phyloP scores from a whole-genome alignment of 2,113 vertebrate species.

The Brevimyrus niger region DNA sequence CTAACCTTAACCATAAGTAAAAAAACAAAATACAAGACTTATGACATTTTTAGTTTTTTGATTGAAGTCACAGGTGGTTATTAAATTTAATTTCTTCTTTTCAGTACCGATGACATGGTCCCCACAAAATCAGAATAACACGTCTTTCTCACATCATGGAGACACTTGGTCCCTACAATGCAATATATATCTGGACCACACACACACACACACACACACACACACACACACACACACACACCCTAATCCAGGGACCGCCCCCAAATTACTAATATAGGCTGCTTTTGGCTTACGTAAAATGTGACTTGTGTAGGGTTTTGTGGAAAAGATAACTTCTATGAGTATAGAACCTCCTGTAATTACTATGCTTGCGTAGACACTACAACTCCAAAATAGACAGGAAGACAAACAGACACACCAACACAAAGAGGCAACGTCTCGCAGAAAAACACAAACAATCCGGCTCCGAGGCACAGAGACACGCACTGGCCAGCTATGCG shows the following conservation, averaged over 20 bases:
- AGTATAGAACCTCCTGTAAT: neutral
- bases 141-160: too few relatives aligned
- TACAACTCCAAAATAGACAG: neutral
- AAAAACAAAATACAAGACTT: too few relatives aligned
- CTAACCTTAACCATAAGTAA: too few relatives aligned
- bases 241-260: neutral
- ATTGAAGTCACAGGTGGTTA: too few relatives aligned
- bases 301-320: neutral
- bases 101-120: too few relatives aligned
- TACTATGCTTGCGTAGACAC: neutral
- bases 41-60: too few relatives aligned
- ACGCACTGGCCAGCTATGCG: neutral
- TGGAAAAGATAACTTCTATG: neutral
- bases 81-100: too few relatives aligned
- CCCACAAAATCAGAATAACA: too few relatives aligned
- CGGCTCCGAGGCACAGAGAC: neutral
- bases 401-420: neutral
- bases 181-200: neutral
- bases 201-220: too few relatives aligned
- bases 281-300: neutral
- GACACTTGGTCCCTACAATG: too few relatives aligned
- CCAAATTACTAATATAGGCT: neutral
- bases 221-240: too few relatives aligned
- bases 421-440: neutral
- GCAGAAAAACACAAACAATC: neutral